Percentiles rank a stretch among this genome's conserved stretches.
These are phyloP conservation scores for Edolisoma coerulescens DNA, from an alignment of 2,113 vertebrate genomes.

Conservation along the genomic window DNA sequence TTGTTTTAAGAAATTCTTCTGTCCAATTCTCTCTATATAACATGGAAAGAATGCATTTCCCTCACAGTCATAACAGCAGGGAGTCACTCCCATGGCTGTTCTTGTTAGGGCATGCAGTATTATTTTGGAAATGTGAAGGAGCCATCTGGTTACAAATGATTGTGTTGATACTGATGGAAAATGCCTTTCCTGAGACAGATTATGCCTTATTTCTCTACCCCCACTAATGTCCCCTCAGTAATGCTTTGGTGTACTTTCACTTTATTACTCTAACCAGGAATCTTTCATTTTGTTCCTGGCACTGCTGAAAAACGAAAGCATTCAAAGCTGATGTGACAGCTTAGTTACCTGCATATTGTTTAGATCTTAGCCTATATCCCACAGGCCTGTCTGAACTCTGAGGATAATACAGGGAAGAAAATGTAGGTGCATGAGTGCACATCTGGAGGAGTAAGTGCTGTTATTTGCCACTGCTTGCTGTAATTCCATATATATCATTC, in stretches of 20 bases:
- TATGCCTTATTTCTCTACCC: neutral
- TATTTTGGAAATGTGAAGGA: neutral
- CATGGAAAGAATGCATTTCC: neutral
- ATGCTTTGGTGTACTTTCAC: neutral
- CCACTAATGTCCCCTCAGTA: neutral
- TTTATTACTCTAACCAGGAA: neutral
- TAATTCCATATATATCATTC: neutral
- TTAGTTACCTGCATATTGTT: neutral
- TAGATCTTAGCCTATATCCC: neutral
- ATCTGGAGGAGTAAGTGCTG: neutral
- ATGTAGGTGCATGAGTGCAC: neutral
- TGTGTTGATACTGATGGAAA: neutral
- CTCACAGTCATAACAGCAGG: neutral
- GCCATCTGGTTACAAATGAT: neutral
- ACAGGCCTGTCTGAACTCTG: neutral
- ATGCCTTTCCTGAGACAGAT: neutral
- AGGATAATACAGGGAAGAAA: neutral
- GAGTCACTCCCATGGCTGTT: neutral
- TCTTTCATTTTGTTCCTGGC: neutral
- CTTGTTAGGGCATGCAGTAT: neutral
- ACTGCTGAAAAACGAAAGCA: neutral
- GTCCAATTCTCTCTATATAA: neutral
- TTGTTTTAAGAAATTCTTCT: neutral
- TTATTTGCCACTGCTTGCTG: neutral
- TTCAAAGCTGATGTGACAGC: neutral